These are phyloP conservation scores for Leptinotarsa tumamoca DNA, from an alignment of 2,888 invertebrate genomes.

Conservation along the genomic window DNA sequence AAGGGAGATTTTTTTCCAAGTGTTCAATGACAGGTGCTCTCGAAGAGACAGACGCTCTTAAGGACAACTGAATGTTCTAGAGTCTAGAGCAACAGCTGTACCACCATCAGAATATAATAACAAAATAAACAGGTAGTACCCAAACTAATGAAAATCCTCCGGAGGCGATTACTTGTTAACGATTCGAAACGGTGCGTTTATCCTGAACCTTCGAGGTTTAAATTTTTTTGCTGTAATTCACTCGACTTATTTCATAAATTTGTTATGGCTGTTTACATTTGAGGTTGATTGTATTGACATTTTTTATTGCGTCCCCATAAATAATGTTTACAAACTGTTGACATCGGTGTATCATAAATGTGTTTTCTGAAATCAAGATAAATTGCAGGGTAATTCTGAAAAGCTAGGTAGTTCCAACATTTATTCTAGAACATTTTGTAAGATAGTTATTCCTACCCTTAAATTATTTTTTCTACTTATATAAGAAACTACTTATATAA, in stretches of 20 bases:
- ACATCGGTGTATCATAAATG: neutral
- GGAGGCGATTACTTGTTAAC: conserved; percentile 6
- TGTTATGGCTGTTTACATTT: conserved; percentile 15
- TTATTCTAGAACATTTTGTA: neutral
- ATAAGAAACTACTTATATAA: too few relatives aligned
- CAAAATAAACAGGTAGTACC: conserved; percentile 27
- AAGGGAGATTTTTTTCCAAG: conserved; percentile 6
- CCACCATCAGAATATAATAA: conserved; percentile 23
- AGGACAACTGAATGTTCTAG: conserved; percentile 9
- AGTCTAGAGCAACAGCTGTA: conserved; percentile 25
- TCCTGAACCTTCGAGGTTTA: neutral
- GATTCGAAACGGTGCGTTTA: conserved; percentile 12
- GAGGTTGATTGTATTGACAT: conserved; percentile 28
- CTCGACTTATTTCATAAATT: conserved; percentile 1
- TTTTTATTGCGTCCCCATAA: conserved; percentile 23
- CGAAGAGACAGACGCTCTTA: conserved; percentile 16
- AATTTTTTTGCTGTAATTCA: conserved; percentile 3
- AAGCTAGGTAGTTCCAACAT: neutral
- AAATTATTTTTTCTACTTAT: neutral
- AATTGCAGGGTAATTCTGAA: neutral
- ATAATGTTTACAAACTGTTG: conserved; percentile 19
- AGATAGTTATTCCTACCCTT: neutral
- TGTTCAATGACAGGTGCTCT: conserved; percentile 5
- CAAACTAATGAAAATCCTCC: conserved; percentile 17
- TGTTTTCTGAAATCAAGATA: neutral